phyloP scores from a whole-genome alignment of 2,888 invertebrate genomes.

The Spisula solida region DNA sequence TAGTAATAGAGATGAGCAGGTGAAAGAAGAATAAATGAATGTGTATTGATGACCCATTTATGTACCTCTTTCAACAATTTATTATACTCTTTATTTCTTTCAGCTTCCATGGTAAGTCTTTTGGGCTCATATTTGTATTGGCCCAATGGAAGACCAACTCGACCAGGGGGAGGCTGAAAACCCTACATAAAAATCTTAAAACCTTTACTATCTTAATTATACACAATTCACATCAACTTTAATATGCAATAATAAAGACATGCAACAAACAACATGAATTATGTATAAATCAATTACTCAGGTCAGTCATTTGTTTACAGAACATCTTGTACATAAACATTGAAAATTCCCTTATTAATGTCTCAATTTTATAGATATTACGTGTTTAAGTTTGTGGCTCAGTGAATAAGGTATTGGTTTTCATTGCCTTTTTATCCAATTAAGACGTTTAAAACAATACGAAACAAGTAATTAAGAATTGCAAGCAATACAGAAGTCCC shows the following conservation, averaged over 20 bases:
- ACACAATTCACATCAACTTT: neutral
- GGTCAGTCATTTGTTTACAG: too few relatives aligned
- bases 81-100: conserved; percentile 70
- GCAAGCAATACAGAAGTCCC: too few relatives aligned
- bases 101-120: conserved; percentile 65
- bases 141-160: conserved; percentile 67
- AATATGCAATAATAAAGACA: neutral
- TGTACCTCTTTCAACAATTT: conserved; percentile 44
- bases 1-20: neutral
- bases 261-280: conserved; percentile 1
- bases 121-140: conserved; percentile 71
- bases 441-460: too few relatives aligned
- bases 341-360: too few relatives aligned
- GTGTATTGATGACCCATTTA: neutral
- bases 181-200: conserved; percentile 47
- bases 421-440: too few relatives aligned
- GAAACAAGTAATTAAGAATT: too few relatives aligned
- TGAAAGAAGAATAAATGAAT: neutral
- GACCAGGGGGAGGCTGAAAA: conserved; percentile 61
- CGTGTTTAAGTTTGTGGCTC: too few relatives aligned
- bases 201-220: neutral
- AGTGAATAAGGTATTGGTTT: too few relatives aligned
- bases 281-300: too few relatives aligned
- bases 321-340: too few relatives aligned
- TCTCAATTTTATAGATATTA: too few relatives aligned